A percentile compares a stretch with the other conserved stretches of the same genome.
phyloP scores from a whole-genome alignment of 2,888 invertebrate genomes.

The Biston betularia region DNA sequence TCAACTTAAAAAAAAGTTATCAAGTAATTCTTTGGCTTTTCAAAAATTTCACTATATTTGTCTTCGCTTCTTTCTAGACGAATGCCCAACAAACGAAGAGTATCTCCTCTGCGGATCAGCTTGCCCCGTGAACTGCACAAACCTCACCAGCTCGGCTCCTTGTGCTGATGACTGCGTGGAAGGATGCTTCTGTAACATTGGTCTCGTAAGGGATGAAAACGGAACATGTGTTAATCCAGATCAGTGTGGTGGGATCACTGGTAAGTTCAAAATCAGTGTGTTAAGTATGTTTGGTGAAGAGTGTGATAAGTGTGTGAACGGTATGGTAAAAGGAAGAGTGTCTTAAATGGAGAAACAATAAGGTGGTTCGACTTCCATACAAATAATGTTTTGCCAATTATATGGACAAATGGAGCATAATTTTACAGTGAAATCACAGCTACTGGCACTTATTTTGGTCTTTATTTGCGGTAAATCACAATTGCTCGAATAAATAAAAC shows the following conservation, averaged over 20 bases:
- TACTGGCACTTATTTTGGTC: too few relatives aligned
- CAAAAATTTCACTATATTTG: neutral
- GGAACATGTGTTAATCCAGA: conserved; percentile 71
- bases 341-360: too few relatives aligned
- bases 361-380: too few relatives aligned
- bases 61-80: conserved; percentile 55
- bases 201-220: conserved; percentile 72
- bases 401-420: too few relatives aligned
- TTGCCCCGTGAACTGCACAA: conserved; percentile 73
- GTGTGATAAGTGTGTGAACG: too few relatives aligned
- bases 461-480: too few relatives aligned
- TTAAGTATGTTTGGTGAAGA: neutral
- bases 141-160: conserved; percentile 60
- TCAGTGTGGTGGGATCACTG: conserved; percentile 60
- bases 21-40: too few relatives aligned
- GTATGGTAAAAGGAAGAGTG: neutral
- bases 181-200: conserved; percentile 78
- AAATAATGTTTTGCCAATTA: too few relatives aligned
- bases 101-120: conserved; percentile 74
- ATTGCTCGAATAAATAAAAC: too few relatives aligned
- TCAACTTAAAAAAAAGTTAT: too few relatives aligned
- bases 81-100: conserved; percentile 77
- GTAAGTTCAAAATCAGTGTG: neutral
- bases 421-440: too few relatives aligned
- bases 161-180: conserved; percentile 71